Base-by-base conservation (phyloP, 2,888 invertebrate species). In the Thymelicus acteon region DNA sequence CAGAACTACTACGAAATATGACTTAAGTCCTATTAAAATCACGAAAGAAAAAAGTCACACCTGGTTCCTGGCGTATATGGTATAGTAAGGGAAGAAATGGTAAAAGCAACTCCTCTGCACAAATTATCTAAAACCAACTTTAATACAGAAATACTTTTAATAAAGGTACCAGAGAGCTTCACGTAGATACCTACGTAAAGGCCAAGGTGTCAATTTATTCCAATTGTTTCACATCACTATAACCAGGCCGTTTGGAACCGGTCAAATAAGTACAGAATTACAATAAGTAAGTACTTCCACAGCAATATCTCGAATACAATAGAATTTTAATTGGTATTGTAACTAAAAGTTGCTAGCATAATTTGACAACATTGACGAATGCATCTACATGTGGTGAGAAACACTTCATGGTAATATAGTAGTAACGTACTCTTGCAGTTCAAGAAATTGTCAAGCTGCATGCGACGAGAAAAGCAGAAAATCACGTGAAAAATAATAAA, bases 221-320 rank as follows among this genome's bases (percentile, higher is more conserved):
- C 52, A 64, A 64, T 64, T 64, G 54, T 64, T 64, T 54, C 37
- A 54, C 24, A 12, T 52, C 64, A 40, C 54, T 54, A 52, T 63
- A 52, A 63, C 19, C 31, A 39, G 10, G 52, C 37, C n/a, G 62
- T 61, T 63, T 54, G 3, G n/a, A 64, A 64, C 64, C 54, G 64
- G 64, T 64, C 64, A 64, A 64, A 64, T 63, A 63, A 64, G 64
- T 19, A 64, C 39, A 54, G 64, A 12, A 37, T 49, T 63, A 64
- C 64, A 64, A 54, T 57, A 57, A 57, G 57, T 52, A 7, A 0
- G 0, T 40, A 40, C n/a, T 54, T 1, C 54, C 54, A 24, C 7
- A 64, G 39, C 64, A 64, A 63, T 63, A 39, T 63, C n/a, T 40
- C 39, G 64, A 64, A 64, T 54, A 64, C 64, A 64, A 64, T 64